Conservation (phyloP, 2,113 vertebrate genomes). For the Rousettus leschenaultii region DNA sequence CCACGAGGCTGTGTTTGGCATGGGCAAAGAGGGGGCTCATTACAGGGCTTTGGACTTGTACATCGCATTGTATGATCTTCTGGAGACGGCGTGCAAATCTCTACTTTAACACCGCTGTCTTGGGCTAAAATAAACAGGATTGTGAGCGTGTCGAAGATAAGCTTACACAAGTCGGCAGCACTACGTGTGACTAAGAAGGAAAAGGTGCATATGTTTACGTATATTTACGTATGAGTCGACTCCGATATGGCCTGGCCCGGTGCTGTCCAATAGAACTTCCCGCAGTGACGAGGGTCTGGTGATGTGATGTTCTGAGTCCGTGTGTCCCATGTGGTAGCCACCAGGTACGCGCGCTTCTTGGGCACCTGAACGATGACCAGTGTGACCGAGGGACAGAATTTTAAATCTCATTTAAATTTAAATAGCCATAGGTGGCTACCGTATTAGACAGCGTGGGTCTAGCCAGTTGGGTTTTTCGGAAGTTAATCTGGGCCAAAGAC, state of each 20-base stretch:
- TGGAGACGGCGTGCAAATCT: not conserved
- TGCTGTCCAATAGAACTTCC: not conserved
- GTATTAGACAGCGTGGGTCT: not conserved
- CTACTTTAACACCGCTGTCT: conserved; percentile 2
- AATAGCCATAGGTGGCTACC: not conserved
- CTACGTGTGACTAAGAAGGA: not conserved
- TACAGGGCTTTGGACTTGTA: not conserved
- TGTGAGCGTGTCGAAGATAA: not conserved
- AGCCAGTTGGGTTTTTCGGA: not conserved
- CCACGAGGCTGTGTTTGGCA: not conserved
- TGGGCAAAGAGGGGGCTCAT: not conserved
- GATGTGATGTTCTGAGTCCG: not conserved
- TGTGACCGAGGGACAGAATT: not conserved
- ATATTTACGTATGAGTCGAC: not conserved
- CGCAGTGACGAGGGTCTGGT: not conserved
- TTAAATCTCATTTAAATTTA: not conserved
- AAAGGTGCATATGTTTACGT: not conserved
- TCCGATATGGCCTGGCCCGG: not conserved
- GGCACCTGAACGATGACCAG: not conserved
- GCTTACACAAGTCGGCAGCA: not conserved
- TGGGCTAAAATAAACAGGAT: not conserved
- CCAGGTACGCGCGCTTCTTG: not conserved
- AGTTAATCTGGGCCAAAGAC: not conserved
- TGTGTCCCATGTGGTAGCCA: too few relatives aligned
- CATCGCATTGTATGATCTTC: not conserved